A percentile compares a stretch with the other conserved stretches of the same genome.
phyloP scores from a whole-genome alignment of 1,140 invertebrate species.

The Papilio machaon region DNA sequence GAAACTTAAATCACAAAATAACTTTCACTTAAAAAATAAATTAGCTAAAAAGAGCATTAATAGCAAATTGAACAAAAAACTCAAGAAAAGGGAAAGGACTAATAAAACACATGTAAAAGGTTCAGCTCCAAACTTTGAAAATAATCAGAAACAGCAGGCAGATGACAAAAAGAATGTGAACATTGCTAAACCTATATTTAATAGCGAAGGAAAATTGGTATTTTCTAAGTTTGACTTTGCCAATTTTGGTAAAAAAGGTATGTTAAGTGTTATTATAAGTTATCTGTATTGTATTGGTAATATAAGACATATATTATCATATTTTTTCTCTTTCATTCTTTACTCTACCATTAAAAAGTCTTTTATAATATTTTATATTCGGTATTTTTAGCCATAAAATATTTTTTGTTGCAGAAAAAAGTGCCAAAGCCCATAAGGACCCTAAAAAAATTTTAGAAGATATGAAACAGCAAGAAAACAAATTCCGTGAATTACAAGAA shows the following conservation, averaged over 20 bases:
- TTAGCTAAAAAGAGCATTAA: constrained; percentile 72
- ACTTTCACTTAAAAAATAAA: constrained; percentile 74
- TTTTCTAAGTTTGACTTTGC: constrained; percentile 93
- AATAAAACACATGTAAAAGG: constrained; percentile 64
- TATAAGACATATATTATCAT: background rate
- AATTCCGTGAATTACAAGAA: constrained; percentile 84
- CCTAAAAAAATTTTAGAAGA: constrained; percentile 88
- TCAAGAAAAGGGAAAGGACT: constrained; percentile 68
- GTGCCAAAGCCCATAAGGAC: constrained; percentile 83
- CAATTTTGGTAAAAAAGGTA: constrained; percentile 67
- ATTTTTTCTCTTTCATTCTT: background rate
- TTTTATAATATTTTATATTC: background rate
- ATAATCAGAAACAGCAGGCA: constrained; percentile 43
- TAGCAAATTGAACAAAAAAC: constrained; percentile 75
- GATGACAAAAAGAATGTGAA: constrained; percentile 66
- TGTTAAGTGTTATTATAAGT: constrained; percentile 17
- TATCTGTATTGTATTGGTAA: too few species aligned
- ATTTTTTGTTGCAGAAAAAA: constrained; percentile 58
- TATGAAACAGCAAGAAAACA: constrained; percentile 87
- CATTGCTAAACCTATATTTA: constrained; percentile 86
- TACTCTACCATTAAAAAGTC: background rate
- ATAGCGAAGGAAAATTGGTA: constrained; percentile 90
- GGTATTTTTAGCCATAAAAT: background rate
- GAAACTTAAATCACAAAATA: constrained; percentile 73
- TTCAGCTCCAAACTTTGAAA: constrained; percentile 40